These are phyloP conservation scores for Urocolius indicus DNA, from an alignment of 2,113 vertebrate genomes.

Conservation along the genomic window DNA sequence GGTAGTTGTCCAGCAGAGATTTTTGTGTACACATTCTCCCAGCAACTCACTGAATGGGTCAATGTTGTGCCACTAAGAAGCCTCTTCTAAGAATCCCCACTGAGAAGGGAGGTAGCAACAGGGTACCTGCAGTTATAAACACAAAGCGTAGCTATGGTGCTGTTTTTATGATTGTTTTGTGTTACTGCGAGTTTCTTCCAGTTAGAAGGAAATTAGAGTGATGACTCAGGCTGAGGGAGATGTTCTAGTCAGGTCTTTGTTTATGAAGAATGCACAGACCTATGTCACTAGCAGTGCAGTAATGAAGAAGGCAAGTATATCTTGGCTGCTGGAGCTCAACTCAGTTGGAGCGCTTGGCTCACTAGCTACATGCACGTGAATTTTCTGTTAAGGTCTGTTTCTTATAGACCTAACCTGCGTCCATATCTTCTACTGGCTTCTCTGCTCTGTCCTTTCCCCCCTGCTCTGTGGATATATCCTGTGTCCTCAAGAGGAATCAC, in stretches of 20 bases:
- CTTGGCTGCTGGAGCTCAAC: not conserved
- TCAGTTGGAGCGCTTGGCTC: not conserved
- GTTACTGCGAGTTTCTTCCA: not conserved
- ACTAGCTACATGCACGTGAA: not conserved
- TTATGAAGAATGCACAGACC: not conserved
- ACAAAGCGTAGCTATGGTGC: fast-evolving
- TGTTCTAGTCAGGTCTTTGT: not conserved
- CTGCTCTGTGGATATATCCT: not conserved
- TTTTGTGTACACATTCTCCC: not conserved
- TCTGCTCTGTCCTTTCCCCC: not conserved
- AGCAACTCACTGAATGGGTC: not conserved
- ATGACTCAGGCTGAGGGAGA: not conserved
- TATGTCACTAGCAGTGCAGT: not conserved
- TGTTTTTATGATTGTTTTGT: not conserved
- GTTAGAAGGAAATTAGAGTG: not conserved
- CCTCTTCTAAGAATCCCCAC: not conserved
- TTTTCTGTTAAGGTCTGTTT: not conserved
- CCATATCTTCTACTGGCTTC: not conserved
- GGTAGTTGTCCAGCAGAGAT: not conserved
- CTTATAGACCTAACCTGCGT: not conserved
- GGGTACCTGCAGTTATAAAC: not conserved
- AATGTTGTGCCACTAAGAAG: not conserved
- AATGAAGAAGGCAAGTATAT: not conserved
- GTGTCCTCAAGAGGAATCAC: not conserved
- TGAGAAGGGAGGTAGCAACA: fast-evolving